These are phyloP conservation scores for Capricornis sumatraensis DNA, from an alignment of 2,113 vertebrate species.

Conservation along the genomic window DNA sequence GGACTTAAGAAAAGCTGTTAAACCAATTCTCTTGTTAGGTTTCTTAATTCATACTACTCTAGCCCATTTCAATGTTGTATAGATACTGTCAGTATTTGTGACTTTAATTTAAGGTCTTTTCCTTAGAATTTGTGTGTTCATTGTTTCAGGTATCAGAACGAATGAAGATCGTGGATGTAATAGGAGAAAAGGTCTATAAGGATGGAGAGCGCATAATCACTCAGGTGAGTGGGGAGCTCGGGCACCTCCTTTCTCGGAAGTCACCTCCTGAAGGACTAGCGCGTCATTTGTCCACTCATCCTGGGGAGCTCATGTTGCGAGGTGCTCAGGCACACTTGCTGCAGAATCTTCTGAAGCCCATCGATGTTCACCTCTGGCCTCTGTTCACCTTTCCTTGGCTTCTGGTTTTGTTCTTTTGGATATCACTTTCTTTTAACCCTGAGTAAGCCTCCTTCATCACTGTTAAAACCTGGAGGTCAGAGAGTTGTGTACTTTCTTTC, in stretches of 20 bases:
- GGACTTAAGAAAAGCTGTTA: not conserved
- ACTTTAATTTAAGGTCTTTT: not conserved
- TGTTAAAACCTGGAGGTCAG: not conserved
- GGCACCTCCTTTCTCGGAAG: not conserved
- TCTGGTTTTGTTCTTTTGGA: not conserved
- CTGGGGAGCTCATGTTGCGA: not conserved
- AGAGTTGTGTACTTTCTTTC: not conserved
- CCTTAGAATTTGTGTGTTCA: not conserved
- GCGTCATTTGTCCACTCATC: not conserved
- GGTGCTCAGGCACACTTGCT: not conserved
- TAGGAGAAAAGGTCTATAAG: constrained; percentile 91
- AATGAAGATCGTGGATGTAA: constrained; percentile 98
- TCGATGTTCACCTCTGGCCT: not conserved
- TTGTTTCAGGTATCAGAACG: constrained; percentile 88
- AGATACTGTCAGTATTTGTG: not conserved
- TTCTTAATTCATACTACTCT: constrained; percentile 7
- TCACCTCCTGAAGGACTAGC: not conserved
- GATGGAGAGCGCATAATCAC: constrained; percentile 95
- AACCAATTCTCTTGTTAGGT: not conserved
- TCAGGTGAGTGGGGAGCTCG: constrained; percentile 83
- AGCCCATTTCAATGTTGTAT: not conserved
- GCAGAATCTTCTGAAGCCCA: not conserved
- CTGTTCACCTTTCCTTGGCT: not conserved
- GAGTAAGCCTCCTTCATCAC: not conserved
- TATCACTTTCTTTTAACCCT: not conserved